Evolutionary conservation across 2,797 vertebrate genomes (phyloP).

Genomic region (Falco cherrug): DNA sequence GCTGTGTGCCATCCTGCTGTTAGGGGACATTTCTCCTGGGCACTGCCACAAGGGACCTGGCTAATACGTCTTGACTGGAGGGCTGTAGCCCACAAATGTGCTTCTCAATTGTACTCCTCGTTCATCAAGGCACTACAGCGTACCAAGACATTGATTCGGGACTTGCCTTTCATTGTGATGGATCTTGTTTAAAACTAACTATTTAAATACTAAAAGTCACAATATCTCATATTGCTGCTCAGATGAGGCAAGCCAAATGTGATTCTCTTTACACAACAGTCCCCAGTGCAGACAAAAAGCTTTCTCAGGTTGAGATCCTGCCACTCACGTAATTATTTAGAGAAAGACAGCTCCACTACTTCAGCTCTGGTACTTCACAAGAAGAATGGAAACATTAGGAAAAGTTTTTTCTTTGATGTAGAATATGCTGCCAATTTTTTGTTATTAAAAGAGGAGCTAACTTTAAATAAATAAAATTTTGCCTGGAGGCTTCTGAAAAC

Average conservation of each 20-base stretch:
- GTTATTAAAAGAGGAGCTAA: slow-evolving; percentile 79
- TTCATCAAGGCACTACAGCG: neutral
- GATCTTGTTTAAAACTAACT: slow-evolving; percentile 43
- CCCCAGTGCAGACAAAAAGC: slow-evolving; percentile 62
- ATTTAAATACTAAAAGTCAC: slow-evolving; percentile 22
- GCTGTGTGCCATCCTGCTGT: neutral
- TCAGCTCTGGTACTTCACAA: slow-evolving; percentile 63
- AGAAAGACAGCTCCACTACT: slow-evolving; percentile 56
- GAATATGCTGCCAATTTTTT: slow-evolving; percentile 72
- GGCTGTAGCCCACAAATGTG: neutral
- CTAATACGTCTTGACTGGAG: neutral
- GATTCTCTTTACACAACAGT: slow-evolving; percentile 35
- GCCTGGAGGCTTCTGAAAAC: slow-evolving; percentile 77
- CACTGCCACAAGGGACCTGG: neutral
- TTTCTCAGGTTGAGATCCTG: slow-evolving; percentile 64
- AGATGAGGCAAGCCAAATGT: slow-evolving; percentile 36
- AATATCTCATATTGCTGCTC: neutral
- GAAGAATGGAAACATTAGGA: slow-evolving; percentile 74
- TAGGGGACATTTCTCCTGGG: neutral
- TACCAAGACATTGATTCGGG: neutral
- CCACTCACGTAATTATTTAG: slow-evolving; percentile 54
- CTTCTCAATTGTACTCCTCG: neutral
- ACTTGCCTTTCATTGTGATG: neutral
- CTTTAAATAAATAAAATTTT: slow-evolving; percentile 82
- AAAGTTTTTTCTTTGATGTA: slow-evolving; percentile 77